Evolutionary conservation across 2,888 invertebrate species (phyloP).

Genomic region (Stenolophus ochropezus): DNA sequence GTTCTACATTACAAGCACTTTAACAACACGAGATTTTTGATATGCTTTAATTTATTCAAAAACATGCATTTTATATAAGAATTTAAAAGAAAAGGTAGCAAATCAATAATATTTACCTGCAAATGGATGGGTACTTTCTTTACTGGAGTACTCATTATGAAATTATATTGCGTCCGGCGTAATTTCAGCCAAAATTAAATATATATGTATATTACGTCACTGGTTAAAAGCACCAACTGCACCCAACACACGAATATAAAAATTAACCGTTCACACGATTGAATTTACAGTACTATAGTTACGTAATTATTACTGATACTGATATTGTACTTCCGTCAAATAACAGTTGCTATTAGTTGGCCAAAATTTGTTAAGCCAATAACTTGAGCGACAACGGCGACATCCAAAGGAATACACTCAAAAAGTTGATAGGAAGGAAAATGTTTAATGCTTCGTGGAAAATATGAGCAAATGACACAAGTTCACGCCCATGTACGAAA

Average conservation of each 20-base stretch:
- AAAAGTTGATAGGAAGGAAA: not conserved
- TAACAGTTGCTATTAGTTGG: conserved; percentile 23
- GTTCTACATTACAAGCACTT: too few species aligned
- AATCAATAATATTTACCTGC: conserved; percentile 78
- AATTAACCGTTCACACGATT: conserved; percentile 3
- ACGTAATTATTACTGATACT: conserved; percentile 47
- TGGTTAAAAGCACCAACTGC: conserved; percentile 38
- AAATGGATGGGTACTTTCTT: conserved; percentile 97
- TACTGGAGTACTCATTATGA: conserved; percentile 85
- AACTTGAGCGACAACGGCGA: conserved; percentile 22
- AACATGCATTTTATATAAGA: too few species aligned
- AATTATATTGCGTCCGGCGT: conserved; percentile 5
- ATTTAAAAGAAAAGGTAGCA: not conserved
- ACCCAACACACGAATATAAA: conserved; percentile 21
- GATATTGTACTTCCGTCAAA: conserved; percentile 29
- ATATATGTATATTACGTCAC: conserved; percentile 45
- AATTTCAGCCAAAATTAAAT: conserved; percentile 11
- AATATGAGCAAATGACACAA: not conserved
- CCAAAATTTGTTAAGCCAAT: conserved; percentile 43
- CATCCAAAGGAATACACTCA: conserved; percentile 17
- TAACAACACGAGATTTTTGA: too few species aligned
- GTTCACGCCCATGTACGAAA: conserved; percentile 52
- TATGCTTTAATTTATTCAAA: too few species aligned
- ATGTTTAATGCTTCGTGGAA: not conserved
- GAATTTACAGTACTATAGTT: conserved; percentile 29